Conservation (phyloP, 2,113 vertebrate genomes). For the Sorex araneus region DNA sequence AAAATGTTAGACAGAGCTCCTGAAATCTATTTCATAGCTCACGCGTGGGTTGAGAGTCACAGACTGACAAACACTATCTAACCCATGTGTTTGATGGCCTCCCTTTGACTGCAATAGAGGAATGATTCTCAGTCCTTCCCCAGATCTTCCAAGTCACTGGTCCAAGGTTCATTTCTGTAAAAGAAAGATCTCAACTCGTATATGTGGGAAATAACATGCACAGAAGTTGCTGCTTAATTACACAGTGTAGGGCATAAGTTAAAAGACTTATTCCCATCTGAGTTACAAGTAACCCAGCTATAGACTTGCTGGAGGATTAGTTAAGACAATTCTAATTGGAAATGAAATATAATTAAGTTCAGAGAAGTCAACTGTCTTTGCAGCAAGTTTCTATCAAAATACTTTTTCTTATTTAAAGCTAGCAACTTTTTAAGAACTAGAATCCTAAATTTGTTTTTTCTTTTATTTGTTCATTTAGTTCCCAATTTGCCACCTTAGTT, state of each 20-base stretch:
- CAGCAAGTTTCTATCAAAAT: conserved; percentile 52
- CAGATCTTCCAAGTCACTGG: neutral
- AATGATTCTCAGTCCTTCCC: neutral
- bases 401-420: neutral
- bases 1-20: neutral
- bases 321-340: conserved; percentile 81
- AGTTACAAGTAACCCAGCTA: conserved; percentile 71
- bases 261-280: conserved; percentile 81
- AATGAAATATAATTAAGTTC: conserved; percentile 82
- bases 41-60: neutral
- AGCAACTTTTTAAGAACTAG: neutral
- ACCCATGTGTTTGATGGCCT: neutral
- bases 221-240: conserved; percentile 72
- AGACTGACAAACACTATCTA: neutral
- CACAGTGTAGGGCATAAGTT: conserved; percentile 59
- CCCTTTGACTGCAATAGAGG: neutral
- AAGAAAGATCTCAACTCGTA: neutral
- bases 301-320: conserved; percentile 72
- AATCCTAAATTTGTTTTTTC: neutral
- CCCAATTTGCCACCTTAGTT: neutral
- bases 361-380: conserved; percentile 57
- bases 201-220: neutral
- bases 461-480: conserved; percentile 7
- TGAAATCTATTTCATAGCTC: neutral
- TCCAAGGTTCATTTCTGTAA: conserved; percentile 52